Conservation (phyloP, 2,888 invertebrate genomes). For the Drosophila fulvimacula region DNA sequence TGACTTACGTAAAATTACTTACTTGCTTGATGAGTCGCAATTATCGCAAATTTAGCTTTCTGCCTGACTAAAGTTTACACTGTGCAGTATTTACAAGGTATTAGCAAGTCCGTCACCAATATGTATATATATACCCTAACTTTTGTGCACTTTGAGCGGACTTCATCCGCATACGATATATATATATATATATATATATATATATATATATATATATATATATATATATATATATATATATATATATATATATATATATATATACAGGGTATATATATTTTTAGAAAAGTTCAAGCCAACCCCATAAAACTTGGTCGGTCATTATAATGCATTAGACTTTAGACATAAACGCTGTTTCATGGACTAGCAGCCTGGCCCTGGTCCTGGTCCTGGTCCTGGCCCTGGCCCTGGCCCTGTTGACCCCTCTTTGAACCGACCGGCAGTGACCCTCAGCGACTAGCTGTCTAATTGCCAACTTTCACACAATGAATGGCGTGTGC, state of each 20-base stretch:
- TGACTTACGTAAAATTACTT: too few relatives aligned
- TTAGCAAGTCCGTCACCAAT: background rate
- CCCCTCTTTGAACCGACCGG: background rate
- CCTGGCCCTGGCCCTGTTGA: background rate
- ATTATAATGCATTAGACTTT: conserved; percentile 62
- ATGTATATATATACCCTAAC: background rate
- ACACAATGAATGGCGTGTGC: conserved; percentile 49
- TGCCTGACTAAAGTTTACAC: too few relatives aligned
- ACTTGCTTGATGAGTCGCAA: too few relatives aligned
- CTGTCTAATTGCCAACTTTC: conserved; percentile 68
- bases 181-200: too few relatives aligned
- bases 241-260: too few relatives aligned
- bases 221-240: too few relatives aligned
- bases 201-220: too few relatives aligned
- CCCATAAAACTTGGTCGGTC: conserved; percentile 60
- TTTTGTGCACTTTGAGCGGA: background rate
- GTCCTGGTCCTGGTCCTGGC: background rate
- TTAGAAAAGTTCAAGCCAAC: background rate
- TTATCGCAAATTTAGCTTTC: too few relatives aligned
- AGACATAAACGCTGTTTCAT: conserved; percentile 67
- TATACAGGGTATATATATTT: background rate
- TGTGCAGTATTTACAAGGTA: background rate
- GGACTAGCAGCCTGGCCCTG: conserved; percentile 38
- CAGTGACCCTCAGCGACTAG: background rate
- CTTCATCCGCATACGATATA: too few relatives aligned